Evolutionary conservation across 1,140 invertebrate genomes (phyloP).

Genomic region (Drosophila seguyi): DNA sequence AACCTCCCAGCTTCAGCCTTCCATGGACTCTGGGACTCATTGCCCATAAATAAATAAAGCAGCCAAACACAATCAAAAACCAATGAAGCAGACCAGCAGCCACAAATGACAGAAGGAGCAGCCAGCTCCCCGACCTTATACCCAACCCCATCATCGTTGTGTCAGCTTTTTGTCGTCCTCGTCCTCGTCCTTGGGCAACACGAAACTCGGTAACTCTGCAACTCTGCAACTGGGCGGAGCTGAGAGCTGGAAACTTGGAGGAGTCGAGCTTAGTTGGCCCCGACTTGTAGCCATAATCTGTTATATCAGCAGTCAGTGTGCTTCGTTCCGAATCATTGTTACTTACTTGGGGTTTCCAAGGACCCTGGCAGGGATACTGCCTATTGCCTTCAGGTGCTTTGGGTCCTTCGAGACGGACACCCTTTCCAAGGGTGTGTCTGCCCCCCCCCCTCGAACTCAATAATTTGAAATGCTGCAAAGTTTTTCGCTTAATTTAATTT

Average conservation of each 20-base stretch:
- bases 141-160: constrained; percentile 21
- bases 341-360: background rate
- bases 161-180: constrained; percentile 21
- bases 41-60: constrained; percentile 79
- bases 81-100: constrained; percentile 77
- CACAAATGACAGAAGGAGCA: constrained; percentile 67
- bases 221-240: background rate
- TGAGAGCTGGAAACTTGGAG: constrained; percentile 2
- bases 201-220: background rate
- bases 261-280: constrained; percentile 16
- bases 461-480: constrained; percentile 32
- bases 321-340: background rate
- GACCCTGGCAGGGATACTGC: background rate
- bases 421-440: too few relatives aligned
- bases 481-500: constrained; percentile 73
- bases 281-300: constrained; percentile 29
- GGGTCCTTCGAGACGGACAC: background rate
- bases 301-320: background rate
- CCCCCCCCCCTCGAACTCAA: background rate
- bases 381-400: background rate
- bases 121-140: constrained; percentile 10
- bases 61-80: constrained; percentile 81
- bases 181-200: constrained; percentile 24
- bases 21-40: constrained; percentile 29
- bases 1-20: too few relatives aligned